Base-by-base conservation (phyloP, 37 sponge, comb jelly and placozoan genomes). In the Agelas oroides region DNA sequence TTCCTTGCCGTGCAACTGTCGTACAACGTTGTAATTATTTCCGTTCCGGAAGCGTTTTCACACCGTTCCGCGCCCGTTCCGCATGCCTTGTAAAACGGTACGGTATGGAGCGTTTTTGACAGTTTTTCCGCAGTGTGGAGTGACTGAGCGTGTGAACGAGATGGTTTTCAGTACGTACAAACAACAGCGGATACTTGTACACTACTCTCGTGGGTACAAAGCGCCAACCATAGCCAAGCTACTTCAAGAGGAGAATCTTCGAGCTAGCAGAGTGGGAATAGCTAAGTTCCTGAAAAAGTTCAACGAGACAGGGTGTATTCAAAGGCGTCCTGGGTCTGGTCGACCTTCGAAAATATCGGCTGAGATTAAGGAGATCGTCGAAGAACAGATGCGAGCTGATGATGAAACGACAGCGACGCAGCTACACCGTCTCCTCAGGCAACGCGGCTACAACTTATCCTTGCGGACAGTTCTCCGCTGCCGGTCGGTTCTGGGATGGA, bases 331-430 rank as follows among this genome's bases (percentile, higher is more conserved):
- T 21, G 80, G 80, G 53, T 32, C 33, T 37, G 68, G 80, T 32
- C 3, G 66, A 5, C 80, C 40, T 19, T n/a, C 80, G 14, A 65
- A 32, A 28, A 65, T 66, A 24, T 65, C 80, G 53, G 27, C 27
- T 19, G 53, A 79, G 36, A 46, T 79, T n/a, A 79, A 65, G 32
- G 19, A 12, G 46, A 16, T 79, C 15, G 68, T 79, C 16, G 80
- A 79, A 40, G n/a, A 63, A 37, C 67, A 63, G 53, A 79, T 79
- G 80, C 24, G 67, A 32, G 14, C 16, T 23, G 80, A 79, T 65
- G 80, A 65, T 52, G 66, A 65, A 65, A 77, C 78, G 20, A 77
- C 78, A 77, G 78, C 78, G 21, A 11, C 18, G 31, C 80, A 65
- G 37, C 41, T 65, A 18, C 53, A 65, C 33, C 46, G 20, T 34